Conservation (phyloP, 2,113 vertebrate genomes). For the Phalacrocorax carbo region DNA sequence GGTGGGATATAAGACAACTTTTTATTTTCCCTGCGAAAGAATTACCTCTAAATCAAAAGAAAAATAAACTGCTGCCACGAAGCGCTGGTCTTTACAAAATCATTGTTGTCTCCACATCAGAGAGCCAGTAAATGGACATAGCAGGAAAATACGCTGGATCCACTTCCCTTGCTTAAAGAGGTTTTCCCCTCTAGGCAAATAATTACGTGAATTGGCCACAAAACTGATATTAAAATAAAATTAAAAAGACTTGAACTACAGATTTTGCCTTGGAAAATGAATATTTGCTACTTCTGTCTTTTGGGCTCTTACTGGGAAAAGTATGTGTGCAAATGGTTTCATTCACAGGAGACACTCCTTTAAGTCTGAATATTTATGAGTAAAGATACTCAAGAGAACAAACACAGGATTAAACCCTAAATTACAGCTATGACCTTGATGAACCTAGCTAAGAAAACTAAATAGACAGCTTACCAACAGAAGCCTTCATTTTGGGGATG, state of each 20-base stretch:
- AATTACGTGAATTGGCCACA: background rate
- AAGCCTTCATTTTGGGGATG: background rate
- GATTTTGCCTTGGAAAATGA: constrained; percentile 22
- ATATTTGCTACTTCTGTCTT: background rate
- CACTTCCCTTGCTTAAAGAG: background rate
- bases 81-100: constrained; percentile 14
- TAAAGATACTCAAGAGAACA: background rate
- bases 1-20: background rate
- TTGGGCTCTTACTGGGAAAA: background rate
- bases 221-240: constrained; percentile 29
- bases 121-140: background rate
- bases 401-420: background rate
- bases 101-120: background rate
- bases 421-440: background rate
- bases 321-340: background rate
- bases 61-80: background rate
- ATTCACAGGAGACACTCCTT: background rate
- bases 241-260: background rate
- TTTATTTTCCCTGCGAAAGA: background rate
- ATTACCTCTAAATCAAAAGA: constrained; percentile 33
- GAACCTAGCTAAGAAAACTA: background rate
- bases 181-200: background rate
- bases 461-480: background rate
- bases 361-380: background rate
- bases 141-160: background rate